phyloP scores from a whole-genome alignment of 2,888 invertebrate species.

The Incurvaria masculella region DNA sequence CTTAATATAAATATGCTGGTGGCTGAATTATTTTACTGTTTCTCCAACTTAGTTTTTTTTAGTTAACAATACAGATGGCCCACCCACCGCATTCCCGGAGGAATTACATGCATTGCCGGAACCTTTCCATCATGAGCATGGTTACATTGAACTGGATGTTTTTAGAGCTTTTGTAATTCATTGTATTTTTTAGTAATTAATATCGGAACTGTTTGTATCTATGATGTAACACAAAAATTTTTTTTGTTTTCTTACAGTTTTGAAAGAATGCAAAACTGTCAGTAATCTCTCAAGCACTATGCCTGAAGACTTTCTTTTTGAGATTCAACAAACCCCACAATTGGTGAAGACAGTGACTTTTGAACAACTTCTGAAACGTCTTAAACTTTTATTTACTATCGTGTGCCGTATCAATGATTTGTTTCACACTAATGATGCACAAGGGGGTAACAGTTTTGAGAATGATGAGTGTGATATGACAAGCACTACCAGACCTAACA shows the following conservation, averaged over 20 bases:
- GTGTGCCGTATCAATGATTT: conserved; percentile 32
- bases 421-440: conserved; percentile 35
- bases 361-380: conserved; percentile 33
- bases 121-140: too few species aligned
- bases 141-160: too few species aligned
- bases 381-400: conserved; percentile 40
- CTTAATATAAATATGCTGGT: too few species aligned
- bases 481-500: conserved; percentile 19
- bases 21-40: conserved; percentile 4
- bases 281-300: conserved; percentile 29
- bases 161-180: too few species aligned
- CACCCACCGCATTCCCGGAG: too few species aligned
- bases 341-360: conserved; percentile 22
- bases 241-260: conserved; percentile 30
- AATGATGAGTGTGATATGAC: conserved; percentile 24
- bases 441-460: conserved; percentile 29
- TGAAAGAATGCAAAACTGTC: conserved; percentile 42
- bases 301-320: conserved; percentile 24
- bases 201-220: too few species aligned
- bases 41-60: too few species aligned
- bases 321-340: conserved; percentile 23
- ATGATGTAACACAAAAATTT: too few species aligned
- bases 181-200: too few species aligned
- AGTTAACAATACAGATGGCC: too few species aligned
- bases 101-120: too few species aligned